Percentiles rank a stretch among this genome's conserved stretches.
Evolutionary conservation across 2,113 vertebrate genomes (phyloP).

Genomic region (cat (Felis catus)): F.catus_Fca126_mat1.0 CM031417.1:143613001-143613500

Average conservation of each 20-base stretch:
- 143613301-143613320: not conserved
- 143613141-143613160: not conserved
- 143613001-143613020: not conserved
- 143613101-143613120: not conserved
- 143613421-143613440: not conserved
- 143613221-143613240: accelerated
- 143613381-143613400: not conserved
- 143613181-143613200: not conserved
- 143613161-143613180: not conserved
- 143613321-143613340: not conserved
- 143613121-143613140: not conserved
- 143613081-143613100: not conserved
- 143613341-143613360: not conserved
- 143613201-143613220: too few species aligned
- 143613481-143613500: not conserved
- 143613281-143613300: not conserved
- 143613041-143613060: not conserved
- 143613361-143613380: not conserved
- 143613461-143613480: not conserved
- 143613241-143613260: not conserved
- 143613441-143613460: not conserved
- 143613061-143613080: not conserved
- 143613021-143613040: not conserved
- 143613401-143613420: not conserved
- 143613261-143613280: accelerated